Evolutionary conservation across 2,113 vertebrate species (phyloP).

Genomic region (Pseudopodoces humilis): DNA sequence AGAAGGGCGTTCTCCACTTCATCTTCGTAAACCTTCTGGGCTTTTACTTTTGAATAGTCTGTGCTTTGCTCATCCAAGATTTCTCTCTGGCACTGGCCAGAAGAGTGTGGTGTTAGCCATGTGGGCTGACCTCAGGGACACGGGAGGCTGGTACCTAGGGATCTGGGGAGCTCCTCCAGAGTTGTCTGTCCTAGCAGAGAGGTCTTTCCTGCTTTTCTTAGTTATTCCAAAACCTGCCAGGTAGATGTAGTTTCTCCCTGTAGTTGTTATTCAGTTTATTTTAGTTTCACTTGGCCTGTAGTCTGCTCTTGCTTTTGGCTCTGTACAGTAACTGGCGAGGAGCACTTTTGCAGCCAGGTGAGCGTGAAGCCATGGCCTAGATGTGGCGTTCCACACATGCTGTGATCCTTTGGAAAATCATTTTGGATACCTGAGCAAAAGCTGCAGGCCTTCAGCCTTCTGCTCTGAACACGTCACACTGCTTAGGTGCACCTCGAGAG

Average conservation of each 20-base stretch:
- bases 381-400: background rate
- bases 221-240: background rate
- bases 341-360: background rate
- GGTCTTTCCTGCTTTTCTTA: background rate
- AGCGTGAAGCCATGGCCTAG: background rate
- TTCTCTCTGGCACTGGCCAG: background rate
- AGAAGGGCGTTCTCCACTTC: accelerated
- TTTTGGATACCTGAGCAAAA: background rate
- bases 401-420: background rate
- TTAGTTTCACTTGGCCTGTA: background rate
- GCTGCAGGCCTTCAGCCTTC: background rate
- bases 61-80: background rate
- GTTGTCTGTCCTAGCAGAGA: background rate
- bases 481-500: background rate
- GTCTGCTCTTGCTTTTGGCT: background rate
- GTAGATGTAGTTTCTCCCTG: background rate
- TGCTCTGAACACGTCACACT: background rate
- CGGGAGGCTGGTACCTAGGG: accelerated
- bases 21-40: background rate
- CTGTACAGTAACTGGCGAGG: background rate
- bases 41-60: background rate
- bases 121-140: background rate
- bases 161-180: background rate
- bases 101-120: background rate
- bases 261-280: too few species aligned